Base-by-base conservation (phyloP, 2,113 vertebrate genomes). In the Puntigrus tetrazona region DNA sequence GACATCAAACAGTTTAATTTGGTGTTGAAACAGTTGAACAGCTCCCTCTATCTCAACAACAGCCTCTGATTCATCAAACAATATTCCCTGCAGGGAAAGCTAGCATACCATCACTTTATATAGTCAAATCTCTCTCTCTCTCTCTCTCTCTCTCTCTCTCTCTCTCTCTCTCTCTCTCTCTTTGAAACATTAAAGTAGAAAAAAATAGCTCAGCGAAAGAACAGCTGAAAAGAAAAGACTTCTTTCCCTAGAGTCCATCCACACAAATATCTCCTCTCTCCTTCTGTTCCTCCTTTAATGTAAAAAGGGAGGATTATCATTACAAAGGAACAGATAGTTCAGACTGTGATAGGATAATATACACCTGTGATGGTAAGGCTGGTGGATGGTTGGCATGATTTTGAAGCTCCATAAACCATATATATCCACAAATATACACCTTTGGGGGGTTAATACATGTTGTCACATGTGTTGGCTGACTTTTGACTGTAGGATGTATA, bases 31-130 rank as follows among this genome's bases (percentile, higher is more conserved):
- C 29, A 67, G 74, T 27, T 25, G 57, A 67, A 41, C 14, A 84
- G 36, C 47, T 55, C 75, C 59, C 73, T 79, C 16, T 72, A 72
- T 74, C 38, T 50, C 55, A 61, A 57, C 75, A 79, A 11, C 84
- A 81, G 70, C 77, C 82, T 80, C 36, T 80, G 84, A 85, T 80
- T 80, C 65, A 72, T 85, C 65, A 80, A 73, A 85, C 65, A 43
- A 4, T 81, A 80, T 85, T 85, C 77, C 84, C 77, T 81, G 84
- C 36, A 85, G 83, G 83, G 55, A 84, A 61, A 61, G 38, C 36
- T 52, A 80, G 38, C 77, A 85, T 85, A 63, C 77, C 84, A 80
- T 85, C 52, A 34, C 84, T 85, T 85, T 85, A 85, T 85, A 85
- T 81, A 85, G 77, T 80, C 67, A 80, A 73, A 55, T 63, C 18